Evolutionary conservation across 2,888 invertebrate genomes (phyloP), one percentile per base, ranked within the genome.

Genomic region (Drosophila incognita): DNA sequence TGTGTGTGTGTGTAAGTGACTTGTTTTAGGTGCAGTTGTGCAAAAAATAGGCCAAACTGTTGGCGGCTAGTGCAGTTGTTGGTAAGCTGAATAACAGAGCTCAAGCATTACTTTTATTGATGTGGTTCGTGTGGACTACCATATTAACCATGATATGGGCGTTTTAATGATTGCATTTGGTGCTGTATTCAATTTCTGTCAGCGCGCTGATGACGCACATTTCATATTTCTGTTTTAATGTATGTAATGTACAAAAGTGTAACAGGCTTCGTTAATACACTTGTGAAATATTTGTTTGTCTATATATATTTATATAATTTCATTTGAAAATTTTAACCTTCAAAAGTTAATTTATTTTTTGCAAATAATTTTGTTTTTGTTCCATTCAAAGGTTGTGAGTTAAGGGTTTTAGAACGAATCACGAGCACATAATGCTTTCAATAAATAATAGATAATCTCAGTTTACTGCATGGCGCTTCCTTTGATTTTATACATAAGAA

Each of bases 1-100:
- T 69, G 4, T 29, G 31, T 57, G 57, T 68, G 64, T 66, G 59
- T 79, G 65, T 74, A 40, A 58, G 67, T 58, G 67, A 69, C 69
- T 78, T 67, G 75, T 64, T 75, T 74, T 72, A 81, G 80, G 82
- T 81, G 80, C 80, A 81, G 80, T 81, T 81, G 69, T 66, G 70
- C 70, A 71, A 74, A 82, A 85, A 89, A 84, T 86, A 89, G 85
- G 85, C 85, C 85, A 86, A 87, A 75, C 87, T 80, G 75, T 87
- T 76, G 89, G 74, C 80, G 82, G 70, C 66, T 71, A 54, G 67
- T 83, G 82, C 82, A 71, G 66, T 60, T 66, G 73, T 52, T 58
- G 57, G 40, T 68, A 29, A 49, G 70, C 49, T 67, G 72, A 46
- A 46, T 73, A 81, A 87, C 54, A 68, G 61, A 61, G 74, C 64